Conservation (phyloP, 1,140 invertebrate genomes). For the Dolichoris vasculosae region DNA sequence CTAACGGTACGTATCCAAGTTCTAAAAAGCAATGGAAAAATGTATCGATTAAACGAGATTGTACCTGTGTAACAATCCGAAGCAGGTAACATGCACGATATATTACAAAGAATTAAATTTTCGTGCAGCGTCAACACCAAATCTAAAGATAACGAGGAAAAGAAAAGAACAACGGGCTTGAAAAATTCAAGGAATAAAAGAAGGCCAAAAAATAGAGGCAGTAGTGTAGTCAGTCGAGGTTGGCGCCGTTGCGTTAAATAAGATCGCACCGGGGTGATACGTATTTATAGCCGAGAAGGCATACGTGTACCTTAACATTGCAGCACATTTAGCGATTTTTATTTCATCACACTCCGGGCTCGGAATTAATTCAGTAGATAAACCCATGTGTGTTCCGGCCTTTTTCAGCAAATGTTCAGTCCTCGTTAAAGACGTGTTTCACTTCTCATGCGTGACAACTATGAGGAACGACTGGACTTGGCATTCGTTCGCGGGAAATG, state of each 20-base stretch:
- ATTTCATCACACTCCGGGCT: neutral
- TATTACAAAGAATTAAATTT: conserved; percentile 35
- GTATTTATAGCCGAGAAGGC: neutral
- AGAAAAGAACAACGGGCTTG: neutral
- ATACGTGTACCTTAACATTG: conserved; percentile 8
- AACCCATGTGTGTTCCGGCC: neutral
- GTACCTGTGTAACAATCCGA: neutral
- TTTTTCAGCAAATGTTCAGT: conserved; percentile 24
- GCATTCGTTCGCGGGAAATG: conserved; percentile 25
- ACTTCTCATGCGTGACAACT: conserved; percentile 39
- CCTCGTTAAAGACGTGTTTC: conserved; percentile 28
- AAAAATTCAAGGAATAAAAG: conserved; percentile 10
- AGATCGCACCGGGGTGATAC: conserved; percentile 28
- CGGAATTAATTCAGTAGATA: conserved; percentile 50
- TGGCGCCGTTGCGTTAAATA: conserved; percentile 29
- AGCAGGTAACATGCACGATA: neutral
- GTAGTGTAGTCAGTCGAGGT: neutral
- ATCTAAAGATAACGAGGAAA: conserved; percentile 6
- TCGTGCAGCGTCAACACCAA: conserved; percentile 6
- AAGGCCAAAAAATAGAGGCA: neutral
- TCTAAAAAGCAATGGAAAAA: neutral
- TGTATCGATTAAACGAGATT: neutral
- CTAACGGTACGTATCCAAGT: neutral
- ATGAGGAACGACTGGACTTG: conserved; percentile 12
- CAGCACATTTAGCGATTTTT: conserved; percentile 38